Conservation (phyloP, 2,888 invertebrate genomes). For the Tipula lateralis region DNA sequence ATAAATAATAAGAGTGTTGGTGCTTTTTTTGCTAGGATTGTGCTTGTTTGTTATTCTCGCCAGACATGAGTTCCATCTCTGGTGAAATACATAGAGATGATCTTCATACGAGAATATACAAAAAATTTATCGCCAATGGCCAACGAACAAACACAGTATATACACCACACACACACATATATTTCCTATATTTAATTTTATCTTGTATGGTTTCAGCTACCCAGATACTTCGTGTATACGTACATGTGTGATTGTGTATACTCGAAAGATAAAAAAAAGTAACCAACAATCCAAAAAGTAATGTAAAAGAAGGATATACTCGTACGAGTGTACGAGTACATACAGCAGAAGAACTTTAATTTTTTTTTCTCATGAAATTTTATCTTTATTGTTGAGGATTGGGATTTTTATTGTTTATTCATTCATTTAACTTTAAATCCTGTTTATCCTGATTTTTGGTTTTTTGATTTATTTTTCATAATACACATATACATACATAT, state of each 20-base stretch:
- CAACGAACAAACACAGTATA: background rate
- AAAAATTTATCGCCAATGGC: background rate
- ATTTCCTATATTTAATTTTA: background rate
- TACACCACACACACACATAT: background rate
- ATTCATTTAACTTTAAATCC: slow-evolving; percentile 24
- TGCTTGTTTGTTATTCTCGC: background rate
- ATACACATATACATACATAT: background rate
- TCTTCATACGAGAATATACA: background rate
- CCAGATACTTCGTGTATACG: background rate
- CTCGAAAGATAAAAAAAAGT: background rate
- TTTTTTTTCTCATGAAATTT: slow-evolving; percentile 1
- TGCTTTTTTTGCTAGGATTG: background rate
- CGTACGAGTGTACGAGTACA: no score
- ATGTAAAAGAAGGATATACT: background rate
- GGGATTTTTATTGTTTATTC: slow-evolving; percentile 19
- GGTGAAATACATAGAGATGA: background rate
- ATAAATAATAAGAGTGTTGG: background rate
- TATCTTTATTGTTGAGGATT: background rate
- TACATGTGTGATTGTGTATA: background rate
- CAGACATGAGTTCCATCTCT: background rate
- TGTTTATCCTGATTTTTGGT: slow-evolving; percentile 11
- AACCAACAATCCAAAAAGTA: background rate
- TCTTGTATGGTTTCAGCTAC: background rate
- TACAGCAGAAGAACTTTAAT: background rate
- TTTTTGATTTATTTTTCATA: background rate